phyloP scores from a whole-genome alignment of 2,888 invertebrate genomes.

The Lordiphosa andalusiaca region DNA sequence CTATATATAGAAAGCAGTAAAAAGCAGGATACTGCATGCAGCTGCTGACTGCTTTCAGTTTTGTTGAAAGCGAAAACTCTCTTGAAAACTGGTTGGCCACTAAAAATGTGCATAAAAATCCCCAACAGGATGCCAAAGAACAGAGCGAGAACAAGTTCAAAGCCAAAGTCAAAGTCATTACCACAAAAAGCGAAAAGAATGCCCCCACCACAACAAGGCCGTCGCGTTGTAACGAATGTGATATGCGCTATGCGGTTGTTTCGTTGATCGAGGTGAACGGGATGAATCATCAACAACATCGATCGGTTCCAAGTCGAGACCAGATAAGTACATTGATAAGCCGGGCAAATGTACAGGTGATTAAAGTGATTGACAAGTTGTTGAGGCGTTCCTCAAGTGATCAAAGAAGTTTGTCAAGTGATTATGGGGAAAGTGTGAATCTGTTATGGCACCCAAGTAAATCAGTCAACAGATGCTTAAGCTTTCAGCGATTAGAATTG shows the following conservation, averaged over 20 bases:
- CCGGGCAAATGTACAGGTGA: too few relatives aligned
- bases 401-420: too few relatives aligned
- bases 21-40: constrained; percentile 1
- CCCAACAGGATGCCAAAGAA: constrained; percentile 8
- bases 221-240: constrained; percentile 24
- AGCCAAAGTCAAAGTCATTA: constrained; percentile 20
- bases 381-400: too few relatives aligned
- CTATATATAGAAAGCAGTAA: constrained; percentile 14
- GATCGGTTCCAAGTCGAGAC: background rate
- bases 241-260: constrained; percentile 41
- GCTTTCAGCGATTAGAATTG: too few relatives aligned
- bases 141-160: constrained; percentile 43
- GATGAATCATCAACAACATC: constrained; percentile 16
- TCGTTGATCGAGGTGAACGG: constrained; percentile 8
- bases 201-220: constrained; percentile 21
- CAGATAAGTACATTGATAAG: constrained; percentile 1
- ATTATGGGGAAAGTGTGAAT: background rate
- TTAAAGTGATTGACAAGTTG: too few relatives aligned
- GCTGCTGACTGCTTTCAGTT: constrained; percentile 1
- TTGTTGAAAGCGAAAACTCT: constrained; percentile 9
- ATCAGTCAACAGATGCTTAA: background rate
- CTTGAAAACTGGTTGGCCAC: constrained; percentile 10
- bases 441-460: background rate
- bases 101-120: constrained; percentile 5
- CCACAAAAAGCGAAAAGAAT: constrained; percentile 18